Conservation (phyloP, 2,888 invertebrate genomes). For the Smittia aterrima region DNA sequence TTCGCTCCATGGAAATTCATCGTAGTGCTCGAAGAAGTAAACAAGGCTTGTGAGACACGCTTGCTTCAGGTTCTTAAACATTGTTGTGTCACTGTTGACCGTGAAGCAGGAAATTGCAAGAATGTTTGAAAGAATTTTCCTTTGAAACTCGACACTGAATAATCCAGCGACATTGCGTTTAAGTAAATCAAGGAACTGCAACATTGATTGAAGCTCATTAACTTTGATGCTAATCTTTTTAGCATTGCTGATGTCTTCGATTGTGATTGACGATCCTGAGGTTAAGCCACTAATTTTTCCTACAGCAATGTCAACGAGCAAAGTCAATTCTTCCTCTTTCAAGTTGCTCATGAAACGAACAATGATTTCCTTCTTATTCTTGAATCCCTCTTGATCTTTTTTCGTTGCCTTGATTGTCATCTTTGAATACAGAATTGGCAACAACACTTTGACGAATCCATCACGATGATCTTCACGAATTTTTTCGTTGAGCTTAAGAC, state of each 20-base stretch:
- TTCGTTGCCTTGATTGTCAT: conserved; percentile 76
- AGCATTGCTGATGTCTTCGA: conserved; percentile 62
- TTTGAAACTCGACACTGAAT: conserved; percentile 65
- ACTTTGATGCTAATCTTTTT: conserved; percentile 52
- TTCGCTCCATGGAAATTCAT: conserved; percentile 69
- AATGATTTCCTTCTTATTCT: conserved; percentile 35
- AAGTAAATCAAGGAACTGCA: conserved; percentile 71
- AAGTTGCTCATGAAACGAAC: conserved; percentile 40
- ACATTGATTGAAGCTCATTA: conserved; percentile 67
- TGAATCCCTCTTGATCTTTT: conserved; percentile 50
- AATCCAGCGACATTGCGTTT: conserved; percentile 80
- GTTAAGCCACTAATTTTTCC: conserved; percentile 48
- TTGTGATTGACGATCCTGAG: conserved; percentile 50
- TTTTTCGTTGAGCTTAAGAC: conserved; percentile 53
- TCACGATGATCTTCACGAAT: conserved; percentile 73
- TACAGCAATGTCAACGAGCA: conserved; percentile 50
- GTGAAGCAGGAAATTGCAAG: conserved; percentile 66
- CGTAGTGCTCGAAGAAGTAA: conserved; percentile 77
- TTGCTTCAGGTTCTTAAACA: conserved; percentile 66
- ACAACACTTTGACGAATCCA: conserved; percentile 70
- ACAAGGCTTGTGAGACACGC: conserved; percentile 62
- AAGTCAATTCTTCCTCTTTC: conserved; percentile 46
- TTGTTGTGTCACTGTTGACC: conserved; percentile 57
- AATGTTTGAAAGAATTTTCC: conserved; percentile 69
- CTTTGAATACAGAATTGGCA: conserved; percentile 83